A percentile compares a stretch with the other conserved stretches of the same genome.
Evolutionary conservation across 2,113 vertebrate genomes (phyloP).

Genomic region (Rhinopomastus cyanomelas): DNA sequence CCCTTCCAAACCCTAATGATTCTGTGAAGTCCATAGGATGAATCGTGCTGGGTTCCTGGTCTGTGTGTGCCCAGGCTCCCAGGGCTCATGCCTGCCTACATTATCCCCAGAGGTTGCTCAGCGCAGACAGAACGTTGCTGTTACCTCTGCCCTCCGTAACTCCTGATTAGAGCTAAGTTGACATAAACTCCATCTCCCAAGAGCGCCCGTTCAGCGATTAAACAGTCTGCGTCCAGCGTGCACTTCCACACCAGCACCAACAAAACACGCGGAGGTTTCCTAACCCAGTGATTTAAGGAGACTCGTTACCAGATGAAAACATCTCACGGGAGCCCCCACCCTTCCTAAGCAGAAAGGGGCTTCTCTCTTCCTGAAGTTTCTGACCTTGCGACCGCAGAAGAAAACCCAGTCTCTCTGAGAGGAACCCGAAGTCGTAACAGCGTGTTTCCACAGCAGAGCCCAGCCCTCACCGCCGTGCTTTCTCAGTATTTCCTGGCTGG

Average conservation of each 20-base stretch:
- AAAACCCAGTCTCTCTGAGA: background rate
- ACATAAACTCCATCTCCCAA: background rate
- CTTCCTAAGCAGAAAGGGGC: slow-evolving; percentile 4
- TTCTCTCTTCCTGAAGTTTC: slow-evolving; percentile 57
- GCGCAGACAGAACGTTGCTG: background rate
- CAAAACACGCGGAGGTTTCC: background rate
- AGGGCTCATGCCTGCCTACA: background rate
- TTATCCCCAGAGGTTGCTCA: background rate
- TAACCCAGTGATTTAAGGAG: background rate
- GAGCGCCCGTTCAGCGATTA: background rate
- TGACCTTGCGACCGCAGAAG: slow-evolving; percentile 31
- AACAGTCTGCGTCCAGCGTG: background rate
- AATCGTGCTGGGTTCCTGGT: background rate
- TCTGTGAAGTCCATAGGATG: background rate
- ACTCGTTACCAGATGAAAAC: slow-evolving; percentile 31
- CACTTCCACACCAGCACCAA: background rate
- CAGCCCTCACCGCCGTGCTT: background rate
- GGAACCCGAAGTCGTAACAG: slow-evolving; percentile 30
- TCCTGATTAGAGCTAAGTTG: background rate
- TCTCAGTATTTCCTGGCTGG: slow-evolving; percentile 51
- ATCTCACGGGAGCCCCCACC: background rate
- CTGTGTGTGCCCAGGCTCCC: background rate
- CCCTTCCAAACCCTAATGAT: too few relatives aligned
- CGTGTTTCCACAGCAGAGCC: slow-evolving; percentile 34
- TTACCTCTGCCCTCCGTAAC: background rate